A percentile compares a stretch with the other conserved stretches of the same genome.
These are phyloP conservation scores for Papilio demoleus DNA, from an alignment of 2,888 invertebrate genomes.

Conservation along the genomic window DNA sequence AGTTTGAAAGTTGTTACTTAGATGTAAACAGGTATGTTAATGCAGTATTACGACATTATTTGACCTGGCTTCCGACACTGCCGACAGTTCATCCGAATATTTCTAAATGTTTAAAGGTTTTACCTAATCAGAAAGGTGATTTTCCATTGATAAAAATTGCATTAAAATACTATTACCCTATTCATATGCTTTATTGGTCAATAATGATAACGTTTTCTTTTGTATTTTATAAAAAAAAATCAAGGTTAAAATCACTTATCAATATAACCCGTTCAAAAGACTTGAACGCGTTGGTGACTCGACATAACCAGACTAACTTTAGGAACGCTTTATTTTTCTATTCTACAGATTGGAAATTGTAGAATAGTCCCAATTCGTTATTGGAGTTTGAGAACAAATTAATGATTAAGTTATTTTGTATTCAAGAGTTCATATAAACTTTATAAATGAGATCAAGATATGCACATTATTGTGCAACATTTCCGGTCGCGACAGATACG, in stretches of 20 bases:
- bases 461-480: conserved; percentile 9
- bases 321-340: too few species aligned
- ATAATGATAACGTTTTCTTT: too few species aligned
- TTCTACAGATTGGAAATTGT: neutral
- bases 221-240: too few species aligned
- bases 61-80: conserved; percentile 48
- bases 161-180: neutral
- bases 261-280: neutral
- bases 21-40: conserved; percentile 9
- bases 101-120: conserved; percentile 41
- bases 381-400: neutral
- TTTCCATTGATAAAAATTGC: neutral
- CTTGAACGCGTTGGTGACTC: neutral
- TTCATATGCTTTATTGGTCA: neutral
- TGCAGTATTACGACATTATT: conserved; percentile 33
- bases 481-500: conserved; percentile 11
- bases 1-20: conserved; percentile 21
- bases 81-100: conserved; percentile 43
- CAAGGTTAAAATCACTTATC: neutral
- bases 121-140: neutral
- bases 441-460: conserved; percentile 8
- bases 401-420: neutral
- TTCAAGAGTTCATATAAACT: conserved; percentile 1
- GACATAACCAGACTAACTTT: neutral
- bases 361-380: too few species aligned